Percentiles rank a stretch among this genome's conserved stretches.
Conservation (phyloP, 1,140 invertebrate species). For the Drosophila repleta region DNA sequence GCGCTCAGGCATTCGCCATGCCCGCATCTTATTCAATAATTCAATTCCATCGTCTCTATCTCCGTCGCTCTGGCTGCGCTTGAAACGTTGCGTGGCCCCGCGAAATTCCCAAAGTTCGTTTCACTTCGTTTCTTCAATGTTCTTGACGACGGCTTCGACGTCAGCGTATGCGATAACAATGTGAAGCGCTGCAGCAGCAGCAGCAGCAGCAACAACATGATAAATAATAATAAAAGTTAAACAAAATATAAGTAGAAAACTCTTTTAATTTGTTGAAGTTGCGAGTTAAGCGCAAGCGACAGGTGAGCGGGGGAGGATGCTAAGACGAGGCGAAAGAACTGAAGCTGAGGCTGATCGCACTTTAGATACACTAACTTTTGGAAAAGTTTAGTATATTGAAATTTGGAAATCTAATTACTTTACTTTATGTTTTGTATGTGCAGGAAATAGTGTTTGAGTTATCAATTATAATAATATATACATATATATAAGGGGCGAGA, state of each 20-base stretch:
- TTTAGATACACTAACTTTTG: not conserved
- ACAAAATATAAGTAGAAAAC: slow-evolving; percentile 31
- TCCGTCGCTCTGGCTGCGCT: not conserved
- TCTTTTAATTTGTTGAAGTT: slow-evolving; percentile 55
- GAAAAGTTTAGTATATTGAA: no score
- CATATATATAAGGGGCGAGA: no score
- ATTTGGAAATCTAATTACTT: no score
- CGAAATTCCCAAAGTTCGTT: slow-evolving; percentile 69
- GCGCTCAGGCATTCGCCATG: not conserved
- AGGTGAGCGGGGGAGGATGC: slow-evolving; percentile 23
- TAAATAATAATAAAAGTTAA: slow-evolving; percentile 38
- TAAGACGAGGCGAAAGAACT: not conserved
- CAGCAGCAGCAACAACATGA: slow-evolving; percentile 24
- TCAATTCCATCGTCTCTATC: slow-evolving; percentile 24
- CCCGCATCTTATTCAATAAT: slow-evolving; percentile 55
- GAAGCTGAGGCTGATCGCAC: no score
- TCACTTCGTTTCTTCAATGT: slow-evolving; percentile 45
- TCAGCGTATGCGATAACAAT: slow-evolving; percentile 60
- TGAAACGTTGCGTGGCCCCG: slow-evolving; percentile 28
- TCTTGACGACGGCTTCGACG: slow-evolving; percentile 5
- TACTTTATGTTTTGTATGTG: no score
- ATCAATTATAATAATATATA: not conserved
- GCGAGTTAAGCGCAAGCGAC: slow-evolving; percentile 7
- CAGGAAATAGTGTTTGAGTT: no score
- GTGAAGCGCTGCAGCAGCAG: slow-evolving; percentile 28